Evolutionary conservation across 1,140 invertebrate genomes (phyloP), one percentile per base, ranked within the genome.

Genomic region (Sarcophaga peregrina): DNA sequence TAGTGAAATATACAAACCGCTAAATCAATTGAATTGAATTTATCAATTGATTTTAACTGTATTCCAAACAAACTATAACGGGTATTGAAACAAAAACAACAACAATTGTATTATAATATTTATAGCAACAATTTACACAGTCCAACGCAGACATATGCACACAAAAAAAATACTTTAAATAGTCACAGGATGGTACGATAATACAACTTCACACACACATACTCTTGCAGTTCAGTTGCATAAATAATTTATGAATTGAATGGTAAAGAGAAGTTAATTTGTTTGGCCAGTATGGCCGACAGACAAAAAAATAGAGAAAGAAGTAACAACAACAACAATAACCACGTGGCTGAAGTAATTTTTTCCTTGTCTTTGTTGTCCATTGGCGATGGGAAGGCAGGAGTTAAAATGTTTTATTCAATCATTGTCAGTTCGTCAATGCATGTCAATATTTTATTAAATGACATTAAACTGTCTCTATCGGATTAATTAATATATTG

Each of bases 401-500:
- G 87, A 86, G 87, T 81, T 54, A 81, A 82, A 81, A 68, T 68
- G 75, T 50, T 86, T 84, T 86, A 83, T 86, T 84, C 82, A 52
- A 83, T 84, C 84, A 84, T 84, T 84, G 84, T 83, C 80, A 82
- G 85, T 86, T 87, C 86, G 85, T 87, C 86, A 87, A 85, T 86
- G 85, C 85, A 88, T 87, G 88, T 89, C 88, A 89, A 89, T 89
- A 89, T 89, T 89, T 89, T 89, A 89, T 89, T 89, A 89, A 89
- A 89, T 89, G 88, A 89, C 88, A 89, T 89, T 89, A 89, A 89
- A 89, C 86, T 89, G 88, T 89, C 88, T 89, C 88, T 88, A 89
- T 89, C 88, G 88, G 88, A 87, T 89, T 89, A 89, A 89, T 89
- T 89, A 89, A 89, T 89, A 89, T 89, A 89, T 89, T 89, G 88